Percentiles rank a stretch among this genome's conserved stretches.
Conservation (phyloP, 2,888 invertebrate genomes). For the Smittia sp. region DNA sequence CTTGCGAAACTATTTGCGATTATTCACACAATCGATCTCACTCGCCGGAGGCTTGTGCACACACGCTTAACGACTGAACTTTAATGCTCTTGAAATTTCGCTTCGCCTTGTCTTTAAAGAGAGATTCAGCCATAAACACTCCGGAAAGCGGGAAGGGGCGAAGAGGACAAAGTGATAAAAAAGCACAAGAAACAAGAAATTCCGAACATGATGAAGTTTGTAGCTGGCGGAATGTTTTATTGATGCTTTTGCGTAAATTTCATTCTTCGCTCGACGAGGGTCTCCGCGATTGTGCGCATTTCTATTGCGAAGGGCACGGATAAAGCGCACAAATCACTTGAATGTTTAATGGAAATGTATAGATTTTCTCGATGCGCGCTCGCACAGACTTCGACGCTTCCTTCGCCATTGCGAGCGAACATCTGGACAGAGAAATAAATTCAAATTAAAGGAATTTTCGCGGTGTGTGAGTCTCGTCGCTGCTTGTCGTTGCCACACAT, state of each 20-base stretch:
- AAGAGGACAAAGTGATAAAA: constrained; percentile 16
- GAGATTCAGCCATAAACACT: background rate
- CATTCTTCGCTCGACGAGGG: background rate
- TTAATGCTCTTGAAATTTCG: background rate
- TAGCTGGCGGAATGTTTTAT: constrained; percentile 18
- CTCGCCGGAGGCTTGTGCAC: too few species aligned
- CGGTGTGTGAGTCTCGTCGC: background rate
- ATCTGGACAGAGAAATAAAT: constrained; percentile 27
- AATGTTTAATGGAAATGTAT: constrained; percentile 31
- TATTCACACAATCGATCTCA: too few species aligned
- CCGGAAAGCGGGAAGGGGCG: too few species aligned
- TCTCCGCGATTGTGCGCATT: constrained; percentile 24
- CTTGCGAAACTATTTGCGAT: too few species aligned
- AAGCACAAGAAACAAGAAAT: constrained; percentile 27
- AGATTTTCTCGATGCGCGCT: background rate
- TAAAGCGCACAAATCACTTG: constrained; percentile 17
- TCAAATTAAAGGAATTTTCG: constrained; percentile 23
- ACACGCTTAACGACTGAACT: background rate
- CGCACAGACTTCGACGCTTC: background rate
- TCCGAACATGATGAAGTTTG: constrained; percentile 29
- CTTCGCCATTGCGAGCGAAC: background rate
- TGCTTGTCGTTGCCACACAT: background rate
- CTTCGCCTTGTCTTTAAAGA: background rate
- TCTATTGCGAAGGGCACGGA: background rate
- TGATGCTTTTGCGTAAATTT: constrained; percentile 32